Conservation (phyloP, 2,888 invertebrate genomes). For the Deroplatys truncata region DNA sequence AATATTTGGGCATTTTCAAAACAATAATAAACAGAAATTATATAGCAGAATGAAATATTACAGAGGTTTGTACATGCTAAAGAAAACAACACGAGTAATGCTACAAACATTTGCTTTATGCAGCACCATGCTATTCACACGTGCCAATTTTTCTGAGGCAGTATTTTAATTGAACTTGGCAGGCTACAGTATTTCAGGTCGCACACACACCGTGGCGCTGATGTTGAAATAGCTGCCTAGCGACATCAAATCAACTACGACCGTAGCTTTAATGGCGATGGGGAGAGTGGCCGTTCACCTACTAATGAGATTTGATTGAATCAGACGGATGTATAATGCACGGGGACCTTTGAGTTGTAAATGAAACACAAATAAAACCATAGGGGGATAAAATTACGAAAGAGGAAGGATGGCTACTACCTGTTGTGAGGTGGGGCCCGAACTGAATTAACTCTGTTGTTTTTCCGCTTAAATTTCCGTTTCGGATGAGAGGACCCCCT, state of each 20-base stretch:
- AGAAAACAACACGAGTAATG: no score
- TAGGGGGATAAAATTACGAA: background rate
- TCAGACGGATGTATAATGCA: background rate
- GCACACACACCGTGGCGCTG: background rate
- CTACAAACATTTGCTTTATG: no score
- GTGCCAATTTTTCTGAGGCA: no score
- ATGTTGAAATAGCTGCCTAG: background rate
- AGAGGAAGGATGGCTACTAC: background rate
- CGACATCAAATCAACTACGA: background rate
- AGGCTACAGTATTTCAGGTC: background rate
- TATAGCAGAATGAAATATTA: no score
- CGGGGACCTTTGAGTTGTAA: background rate
- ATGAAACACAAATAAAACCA: background rate
- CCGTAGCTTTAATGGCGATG: background rate
- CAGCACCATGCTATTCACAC: no score
- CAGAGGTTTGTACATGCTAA: no score
- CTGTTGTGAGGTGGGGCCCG: background rate
- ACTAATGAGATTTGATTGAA: background rate
- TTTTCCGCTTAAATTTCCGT: background rate
- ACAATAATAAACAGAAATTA: no score
- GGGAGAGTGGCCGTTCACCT: background rate
- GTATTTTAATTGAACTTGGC: no score
- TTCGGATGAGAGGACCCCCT: background rate
- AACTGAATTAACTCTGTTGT: background rate
- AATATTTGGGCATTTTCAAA: no score